Percentiles rank a stretch among this genome's conserved stretches.
Evolutionary conservation across 2,888 invertebrate genomes (phyloP).

Genomic region (Fissipunctia ypsillon): DNA sequence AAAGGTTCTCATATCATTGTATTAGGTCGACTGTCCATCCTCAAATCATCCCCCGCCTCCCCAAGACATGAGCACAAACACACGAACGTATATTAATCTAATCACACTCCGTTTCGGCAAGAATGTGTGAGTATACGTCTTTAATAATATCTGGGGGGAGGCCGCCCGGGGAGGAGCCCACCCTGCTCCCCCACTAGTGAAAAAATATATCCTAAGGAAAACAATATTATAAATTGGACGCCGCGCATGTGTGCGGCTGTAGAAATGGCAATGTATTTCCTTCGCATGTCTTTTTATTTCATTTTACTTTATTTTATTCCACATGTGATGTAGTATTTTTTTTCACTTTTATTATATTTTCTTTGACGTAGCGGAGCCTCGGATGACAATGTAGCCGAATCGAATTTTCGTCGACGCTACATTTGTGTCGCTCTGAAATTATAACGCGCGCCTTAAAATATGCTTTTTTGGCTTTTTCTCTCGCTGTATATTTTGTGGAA

Average conservation of each 20-base stretch:
- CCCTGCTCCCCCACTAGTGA: constrained; percentile 85
- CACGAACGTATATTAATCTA: constrained; percentile 88
- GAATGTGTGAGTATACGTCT: constrained; percentile 90
- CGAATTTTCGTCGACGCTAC: constrained; percentile 64
- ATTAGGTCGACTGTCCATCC: constrained; percentile 71
- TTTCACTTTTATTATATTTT: constrained; percentile 83
- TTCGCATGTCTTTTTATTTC: constrained; percentile 84
- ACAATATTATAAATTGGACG: constrained; percentile 91
- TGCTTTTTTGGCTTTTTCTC: constrained; percentile 55
- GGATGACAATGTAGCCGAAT: constrained; percentile 69
- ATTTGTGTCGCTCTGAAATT: constrained; percentile 61
- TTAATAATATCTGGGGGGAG: constrained; percentile 89
- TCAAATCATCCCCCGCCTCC: constrained; percentile 60
- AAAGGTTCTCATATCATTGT: constrained; percentile 72
- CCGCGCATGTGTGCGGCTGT: constrained; percentile 76
- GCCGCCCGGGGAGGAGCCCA: constrained; percentile 64
- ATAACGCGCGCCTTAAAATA: constrained; percentile 66
- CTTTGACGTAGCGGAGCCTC: constrained; percentile 67
- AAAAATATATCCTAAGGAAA: constrained; percentile 90
- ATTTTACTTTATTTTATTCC: constrained; percentile 88
- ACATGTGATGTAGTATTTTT: constrained; percentile 83
- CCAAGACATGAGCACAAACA: constrained; percentile 71
- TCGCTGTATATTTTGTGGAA: constrained; percentile 47
- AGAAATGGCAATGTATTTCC: constrained; percentile 80
- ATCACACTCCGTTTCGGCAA: constrained; percentile 88